A percentile compares a stretch with the other conserved stretches of the same genome.
These are phyloP conservation scores for Scartelaos histophorus DNA, from an alignment of 2,113 vertebrate genomes.

Conservation along the genomic window DNA sequence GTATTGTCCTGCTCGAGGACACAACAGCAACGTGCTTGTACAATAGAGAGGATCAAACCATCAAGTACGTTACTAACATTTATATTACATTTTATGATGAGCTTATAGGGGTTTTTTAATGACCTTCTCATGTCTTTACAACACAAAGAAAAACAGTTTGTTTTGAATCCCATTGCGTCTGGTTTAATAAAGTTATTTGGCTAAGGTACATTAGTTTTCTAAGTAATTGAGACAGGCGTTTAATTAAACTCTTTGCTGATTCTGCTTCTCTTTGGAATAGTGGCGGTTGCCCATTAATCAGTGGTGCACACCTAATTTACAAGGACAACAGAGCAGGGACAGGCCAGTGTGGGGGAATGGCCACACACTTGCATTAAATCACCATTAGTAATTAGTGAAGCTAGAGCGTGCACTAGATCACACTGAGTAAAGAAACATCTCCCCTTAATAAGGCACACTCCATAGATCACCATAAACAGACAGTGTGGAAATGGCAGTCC, in stretches of 20 bases:
- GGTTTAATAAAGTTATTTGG: slow-evolving; percentile 66
- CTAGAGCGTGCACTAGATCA: slow-evolving; percentile 47
- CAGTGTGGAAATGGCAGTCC: slow-evolving; percentile 45
- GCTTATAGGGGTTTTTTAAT: neutral
- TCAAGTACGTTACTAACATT: neutral
- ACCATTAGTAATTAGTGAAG: slow-evolving; percentile 70
- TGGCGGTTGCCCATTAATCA: slow-evolving; percentile 75
- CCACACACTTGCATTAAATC: slow-evolving; percentile 68
- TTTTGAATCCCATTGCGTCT: slow-evolving; percentile 38
- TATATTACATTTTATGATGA: neutral
- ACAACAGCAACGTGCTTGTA: neutral
- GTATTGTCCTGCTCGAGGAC: neutral
- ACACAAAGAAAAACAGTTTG: neutral
- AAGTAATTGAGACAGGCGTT: slow-evolving; percentile 75
- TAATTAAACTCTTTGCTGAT: slow-evolving; percentile 73
- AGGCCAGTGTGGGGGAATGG: slow-evolving; percentile 49
- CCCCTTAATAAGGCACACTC: slow-evolving; percentile 33
- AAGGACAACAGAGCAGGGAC: slow-evolving; percentile 68
- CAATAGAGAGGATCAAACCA: neutral
- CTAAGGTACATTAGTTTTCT: slow-evolving; percentile 69
- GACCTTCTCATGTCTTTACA: slow-evolving; percentile 9
- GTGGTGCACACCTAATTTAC: slow-evolving; percentile 72
- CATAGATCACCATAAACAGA: slow-evolving; percentile 44
- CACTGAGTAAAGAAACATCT: slow-evolving; percentile 37
- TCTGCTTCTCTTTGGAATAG: slow-evolving; percentile 64